phyloP scores from a whole-genome alignment of 1,140 invertebrate genomes.

The Euglossa dilemma region DNA sequence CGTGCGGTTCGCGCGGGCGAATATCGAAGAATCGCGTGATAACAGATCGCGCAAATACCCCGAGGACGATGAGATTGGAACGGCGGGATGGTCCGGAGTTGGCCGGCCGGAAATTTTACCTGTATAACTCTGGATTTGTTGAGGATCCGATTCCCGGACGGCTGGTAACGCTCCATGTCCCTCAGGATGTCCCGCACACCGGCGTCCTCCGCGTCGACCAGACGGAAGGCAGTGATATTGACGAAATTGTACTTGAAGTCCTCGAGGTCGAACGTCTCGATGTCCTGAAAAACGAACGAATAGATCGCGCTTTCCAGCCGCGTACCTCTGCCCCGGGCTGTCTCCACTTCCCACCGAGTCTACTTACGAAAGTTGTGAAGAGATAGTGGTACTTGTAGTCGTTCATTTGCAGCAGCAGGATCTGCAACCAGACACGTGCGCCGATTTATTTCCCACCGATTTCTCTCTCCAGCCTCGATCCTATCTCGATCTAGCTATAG shows the following conservation, averaged over 20 bases:
- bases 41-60: constrained; percentile 27
- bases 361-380: constrained; percentile 88
- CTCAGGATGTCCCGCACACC: constrained; percentile 83
- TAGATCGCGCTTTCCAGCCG: constrained; percentile 23
- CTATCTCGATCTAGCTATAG: no score
- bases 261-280: constrained; percentile 86
- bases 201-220: constrained; percentile 84
- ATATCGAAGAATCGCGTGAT: neutral
- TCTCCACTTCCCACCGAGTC: neutral
- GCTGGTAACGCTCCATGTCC: constrained; percentile 87
- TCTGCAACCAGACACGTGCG: constrained; percentile 78
- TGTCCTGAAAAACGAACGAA: constrained; percentile 79
- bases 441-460: neutral
- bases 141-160: constrained; percentile 81
- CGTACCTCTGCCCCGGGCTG: constrained; percentile 14
- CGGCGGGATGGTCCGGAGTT: neutral
- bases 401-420: constrained; percentile 87
- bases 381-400: constrained; percentile 88
- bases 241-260: constrained; percentile 87
- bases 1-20: neutral
- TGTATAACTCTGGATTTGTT: constrained; percentile 84
- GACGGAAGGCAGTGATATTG: constrained; percentile 86
- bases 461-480: no score
- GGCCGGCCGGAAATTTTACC: constrained; percentile 73
- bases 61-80: neutral